Conservation (phyloP, 2,888 invertebrate genomes). For the Dasypolia templi region DNA sequence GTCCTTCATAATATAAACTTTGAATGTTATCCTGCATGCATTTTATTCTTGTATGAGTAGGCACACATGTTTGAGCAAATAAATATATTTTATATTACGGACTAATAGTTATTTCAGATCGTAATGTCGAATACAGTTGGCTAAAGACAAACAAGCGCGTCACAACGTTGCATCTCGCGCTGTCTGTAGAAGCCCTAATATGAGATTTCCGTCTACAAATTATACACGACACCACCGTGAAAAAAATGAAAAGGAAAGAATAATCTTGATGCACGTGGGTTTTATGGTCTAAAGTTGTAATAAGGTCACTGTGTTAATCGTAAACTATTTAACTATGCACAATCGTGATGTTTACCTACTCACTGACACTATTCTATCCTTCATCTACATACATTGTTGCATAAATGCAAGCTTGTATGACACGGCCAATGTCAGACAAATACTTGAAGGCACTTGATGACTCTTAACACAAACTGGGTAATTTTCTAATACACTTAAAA, state of each 20-base stretch:
- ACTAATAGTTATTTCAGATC: neutral
- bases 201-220: neutral
- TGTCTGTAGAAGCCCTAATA: neutral
- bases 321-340: slow-evolving; percentile 24
- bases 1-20: no score
- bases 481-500: neutral
- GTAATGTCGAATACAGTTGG: neutral
- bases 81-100: no score
- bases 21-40: no score
- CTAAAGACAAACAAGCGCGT: neutral
- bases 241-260: neutral
- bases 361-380: slow-evolving; percentile 46
- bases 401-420: slow-evolving; percentile 27
- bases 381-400: slow-evolving; percentile 21
- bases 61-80: no score
- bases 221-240: neutral
- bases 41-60: no score
- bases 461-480: neutral
- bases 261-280: neutral
- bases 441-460: slow-evolving; percentile 6
- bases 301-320: slow-evolving; percentile 13
- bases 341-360: slow-evolving; percentile 34
- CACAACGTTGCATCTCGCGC: neutral
- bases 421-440: slow-evolving; percentile 8
- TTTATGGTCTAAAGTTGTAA: neutral